Base-by-base conservation (phyloP, 2,113 vertebrate genomes). In the Caretta caretta region DNA sequence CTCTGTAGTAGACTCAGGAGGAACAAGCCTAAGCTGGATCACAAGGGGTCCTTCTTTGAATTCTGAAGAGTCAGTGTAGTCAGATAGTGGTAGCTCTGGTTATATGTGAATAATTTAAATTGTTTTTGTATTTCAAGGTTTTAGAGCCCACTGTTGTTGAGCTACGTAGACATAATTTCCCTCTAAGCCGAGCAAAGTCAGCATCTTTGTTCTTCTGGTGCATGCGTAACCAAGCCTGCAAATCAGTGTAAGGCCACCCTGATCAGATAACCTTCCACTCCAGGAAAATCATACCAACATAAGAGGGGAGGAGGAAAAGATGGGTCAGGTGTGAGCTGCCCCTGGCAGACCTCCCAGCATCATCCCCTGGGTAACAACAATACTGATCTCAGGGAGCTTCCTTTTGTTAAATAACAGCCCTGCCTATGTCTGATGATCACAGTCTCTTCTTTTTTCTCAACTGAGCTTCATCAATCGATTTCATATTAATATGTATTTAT, bases 231-330 rank as follows among this genome's bases (percentile, higher is more conserved):
- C 31, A 59, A 9, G 22, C 4, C 42, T 54, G 86, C 4, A 84
- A 51, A 84, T 56, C 27, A 1, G 8, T 92, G 81, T 16, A 46
- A 92, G 80, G 12, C 2, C 4, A 57, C 5, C 84, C 54, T 27
- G 84, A 85, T 51, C 12, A 86, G 42, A 20, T 53, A 69, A 24
- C 27, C 16, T 84, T 87, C 50, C 19, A 25, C 88, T 59, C 42
- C 35, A 69, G 19, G 54, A 83, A 92, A 90, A 25, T 59, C 72
- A 50, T 0, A 0, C 7, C 22, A 1, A 48, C 0, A 0, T 69
- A 69, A 93, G 89, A 80, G 1, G 46, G 92, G 89, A 80, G 1
- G 46, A 31, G 29, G 48, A 48, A 17, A 80, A 35, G 8, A 10
- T 31, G 84, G 84, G 84, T 3, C 13, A n/a, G 83, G 2, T 25